phyloP scores from a whole-genome alignment of 2,113 vertebrate genomes.

The Hemibates koningsi region DNA sequence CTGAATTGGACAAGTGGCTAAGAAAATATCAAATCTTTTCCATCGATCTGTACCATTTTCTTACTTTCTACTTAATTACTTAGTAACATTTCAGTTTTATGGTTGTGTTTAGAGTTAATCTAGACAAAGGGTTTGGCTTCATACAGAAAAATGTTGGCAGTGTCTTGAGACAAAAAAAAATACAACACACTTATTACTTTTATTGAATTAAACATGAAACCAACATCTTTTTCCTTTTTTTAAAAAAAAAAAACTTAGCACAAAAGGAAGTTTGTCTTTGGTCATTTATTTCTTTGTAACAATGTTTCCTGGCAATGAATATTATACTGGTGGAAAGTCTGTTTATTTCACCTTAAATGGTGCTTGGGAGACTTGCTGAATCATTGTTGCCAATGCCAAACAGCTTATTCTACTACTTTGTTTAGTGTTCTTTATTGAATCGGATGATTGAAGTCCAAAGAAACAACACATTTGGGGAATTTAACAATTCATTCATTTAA shows the following conservation, averaged over 20 bases:
- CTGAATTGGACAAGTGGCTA: not conserved
- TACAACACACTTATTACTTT: not conserved
- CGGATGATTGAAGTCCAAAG: not conserved
- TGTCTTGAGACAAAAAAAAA: not conserved
- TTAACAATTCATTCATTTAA: not conserved
- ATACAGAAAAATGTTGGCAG: not conserved
- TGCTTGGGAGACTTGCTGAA: not conserved
- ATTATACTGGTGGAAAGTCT: not conserved
- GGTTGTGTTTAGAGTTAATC: not conserved
- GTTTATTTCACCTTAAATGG: not conserved
- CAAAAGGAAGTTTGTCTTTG: not conserved
- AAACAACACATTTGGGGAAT: not conserved
- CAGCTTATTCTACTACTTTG: not conserved
- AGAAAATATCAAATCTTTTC: not conserved
- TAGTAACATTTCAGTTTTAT: not conserved
- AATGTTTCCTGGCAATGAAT: not conserved
- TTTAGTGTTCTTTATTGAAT: not conserved
- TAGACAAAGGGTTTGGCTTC: not conserved
- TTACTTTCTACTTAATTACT: not conserved
- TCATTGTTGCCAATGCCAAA: not conserved
- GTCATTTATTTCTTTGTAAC: not conserved
- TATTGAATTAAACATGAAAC: not conserved
- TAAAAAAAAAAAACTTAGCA: not conserved
- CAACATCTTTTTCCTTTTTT: not conserved
- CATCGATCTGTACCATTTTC: not conserved